Conservation (phyloP, 2,113 vertebrate species). For the Callospermophilus lateralis region DNA sequence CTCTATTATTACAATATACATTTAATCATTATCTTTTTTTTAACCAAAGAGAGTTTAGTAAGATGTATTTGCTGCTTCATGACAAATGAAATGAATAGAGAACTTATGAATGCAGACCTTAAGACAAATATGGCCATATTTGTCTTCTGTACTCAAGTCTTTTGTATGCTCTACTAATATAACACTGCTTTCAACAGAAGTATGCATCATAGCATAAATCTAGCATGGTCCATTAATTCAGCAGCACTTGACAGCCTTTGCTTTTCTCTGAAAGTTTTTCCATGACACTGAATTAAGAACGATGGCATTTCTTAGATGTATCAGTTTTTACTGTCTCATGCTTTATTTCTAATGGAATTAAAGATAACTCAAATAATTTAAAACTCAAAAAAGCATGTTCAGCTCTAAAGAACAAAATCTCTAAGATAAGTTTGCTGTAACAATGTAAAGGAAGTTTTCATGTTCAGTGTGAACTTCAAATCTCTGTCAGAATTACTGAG, state of each 20-base stretch:
- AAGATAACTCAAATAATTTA: slow-evolving; percentile 62
- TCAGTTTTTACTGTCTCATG: slow-evolving; percentile 59
- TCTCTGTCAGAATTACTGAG: slow-evolving; percentile 13
- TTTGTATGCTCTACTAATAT: slow-evolving; percentile 51
- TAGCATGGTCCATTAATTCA: slow-evolving; percentile 49
- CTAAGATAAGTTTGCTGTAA: not conserved
- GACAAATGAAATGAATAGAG: slow-evolving; percentile 51
- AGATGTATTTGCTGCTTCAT: slow-evolving; percentile 45
- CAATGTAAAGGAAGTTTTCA: slow-evolving; percentile 7
- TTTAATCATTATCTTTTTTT: not conserved
- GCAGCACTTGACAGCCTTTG: slow-evolving; percentile 61
- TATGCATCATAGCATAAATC: slow-evolving; percentile 60
- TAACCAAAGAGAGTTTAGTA: not conserved
- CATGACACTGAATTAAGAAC: slow-evolving; percentile 67
- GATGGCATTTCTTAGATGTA: slow-evolving; percentile 57
- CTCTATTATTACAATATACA: not conserved
- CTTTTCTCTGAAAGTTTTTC: slow-evolving; percentile 68
- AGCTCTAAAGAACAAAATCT: slow-evolving; percentile 44
- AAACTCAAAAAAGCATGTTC: slow-evolving; percentile 39
- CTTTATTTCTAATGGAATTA: slow-evolving; percentile 77
- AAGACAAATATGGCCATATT: slow-evolving; percentile 40
- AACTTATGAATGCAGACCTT: slow-evolving; percentile 29
- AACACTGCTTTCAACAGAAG: slow-evolving; percentile 55
- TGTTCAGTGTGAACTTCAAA: slow-evolving; percentile 33
- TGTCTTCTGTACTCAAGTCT: slow-evolving; percentile 67